A percentile compares a stretch with the other conserved stretches of the same genome.
Evolutionary conservation across 1,140 invertebrate species (phyloP).

Genomic region (Aphelinus certus): DNA sequence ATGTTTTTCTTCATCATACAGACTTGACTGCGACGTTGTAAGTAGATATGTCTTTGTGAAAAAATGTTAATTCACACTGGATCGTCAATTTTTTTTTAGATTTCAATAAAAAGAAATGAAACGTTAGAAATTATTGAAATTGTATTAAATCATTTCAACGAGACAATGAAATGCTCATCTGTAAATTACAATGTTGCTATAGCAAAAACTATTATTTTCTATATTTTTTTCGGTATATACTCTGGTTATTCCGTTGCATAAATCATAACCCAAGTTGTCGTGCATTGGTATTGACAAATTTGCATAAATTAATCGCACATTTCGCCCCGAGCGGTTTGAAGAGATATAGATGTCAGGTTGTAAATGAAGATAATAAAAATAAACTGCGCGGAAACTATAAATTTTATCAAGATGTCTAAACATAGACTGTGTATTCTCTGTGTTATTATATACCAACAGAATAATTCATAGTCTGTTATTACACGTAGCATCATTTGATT

Average conservation of each 20-base stretch:
- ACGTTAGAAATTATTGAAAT: no score
- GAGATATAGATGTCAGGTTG: slow-evolving; percentile 6
- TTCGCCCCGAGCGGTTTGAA: neutral
- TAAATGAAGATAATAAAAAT: neutral
- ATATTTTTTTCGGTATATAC: neutral
- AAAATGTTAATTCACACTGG: no score
- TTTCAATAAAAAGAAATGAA: no score
- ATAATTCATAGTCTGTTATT: neutral
- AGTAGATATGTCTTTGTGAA: no score
- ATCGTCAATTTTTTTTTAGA: no score
- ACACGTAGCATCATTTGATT: neutral
- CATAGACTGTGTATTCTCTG: neutral
- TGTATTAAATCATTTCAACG: no score
- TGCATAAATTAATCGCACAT: slow-evolving; percentile 33
- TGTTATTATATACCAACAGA: no score
- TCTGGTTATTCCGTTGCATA: neutral
- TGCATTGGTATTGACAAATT: slow-evolving; percentile 38
- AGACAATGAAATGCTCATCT: no score
- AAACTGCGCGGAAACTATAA: slow-evolving; percentile 3
- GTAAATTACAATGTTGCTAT: no score
- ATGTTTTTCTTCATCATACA: no score
- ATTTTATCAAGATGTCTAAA: slow-evolving; percentile 18
- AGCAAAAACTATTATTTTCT: neutral
- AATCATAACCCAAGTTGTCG: slow-evolving; percentile 32
- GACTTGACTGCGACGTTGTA: no score